Base-by-base conservation (phyloP, 2,888 invertebrate genomes). In the Chorisops tibialis region DNA sequence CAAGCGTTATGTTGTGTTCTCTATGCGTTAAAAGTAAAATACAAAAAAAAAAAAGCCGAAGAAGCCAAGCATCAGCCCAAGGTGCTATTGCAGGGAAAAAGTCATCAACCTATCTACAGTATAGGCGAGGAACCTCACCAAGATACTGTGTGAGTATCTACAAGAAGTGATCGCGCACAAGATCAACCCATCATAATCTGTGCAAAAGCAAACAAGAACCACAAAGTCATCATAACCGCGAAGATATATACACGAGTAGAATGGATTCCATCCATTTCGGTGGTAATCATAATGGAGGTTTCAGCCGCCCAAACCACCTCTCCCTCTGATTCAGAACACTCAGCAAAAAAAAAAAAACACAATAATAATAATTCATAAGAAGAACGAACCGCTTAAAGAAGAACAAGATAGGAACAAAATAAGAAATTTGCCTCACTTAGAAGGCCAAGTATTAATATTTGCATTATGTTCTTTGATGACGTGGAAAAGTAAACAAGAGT, bases 401-500 rank as follows among this genome's bases (percentile, higher is more conserved):
- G 43, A 18, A 6, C 41, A 43, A 18, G 16, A 14, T 11, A 43
- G 16, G 9, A 7, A 1, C 43, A 16, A 18, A 43, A 39, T 37
- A 38, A 39, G 52, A 21, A 52, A 19, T 14, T 39, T 35, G 18
- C 30, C 16, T 30, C 7, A 43, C n/a, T 39, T 35, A 43, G 56
- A 35, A 9, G 43, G 45, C 19, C n/a, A n/a, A n/a, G n/a, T n/a
- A n/a, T n/a, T 56, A 24, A 43, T 56, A 56, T 56, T 56, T 56
- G 56, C 56, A 56, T 56, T 56, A 43, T 56, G 16, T 41, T 39
- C 41, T 56, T 37, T 56, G 56, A 56, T 56, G 56, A 56, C 35
- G 56, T 56, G 56, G 45, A 56, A 56, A 56, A 56, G 56, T 56
- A 56, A 56, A 56, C 56, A 56, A 56, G 43, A 43, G 56, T 24